phyloP scores from a whole-genome alignment of 2,888 invertebrate species.

The Linnaemya tessellans region DNA sequence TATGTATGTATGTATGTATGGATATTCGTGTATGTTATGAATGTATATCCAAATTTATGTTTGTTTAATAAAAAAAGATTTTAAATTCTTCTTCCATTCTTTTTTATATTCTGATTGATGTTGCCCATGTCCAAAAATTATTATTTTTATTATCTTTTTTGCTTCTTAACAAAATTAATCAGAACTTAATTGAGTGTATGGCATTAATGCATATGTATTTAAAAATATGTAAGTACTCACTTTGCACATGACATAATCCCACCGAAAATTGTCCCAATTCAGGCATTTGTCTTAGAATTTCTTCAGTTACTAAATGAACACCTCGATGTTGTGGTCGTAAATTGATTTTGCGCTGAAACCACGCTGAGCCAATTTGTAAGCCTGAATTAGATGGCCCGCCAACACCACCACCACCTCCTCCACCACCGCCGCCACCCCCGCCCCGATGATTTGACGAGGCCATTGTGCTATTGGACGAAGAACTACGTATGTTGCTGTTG shows the following conservation, averaged over 20 bases:
- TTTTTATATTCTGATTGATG: not conserved
- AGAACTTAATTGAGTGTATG: not conserved
- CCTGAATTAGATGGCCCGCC: constrained; percentile 85
- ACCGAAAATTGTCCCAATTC: constrained; percentile 97
- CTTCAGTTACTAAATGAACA: constrained; percentile 98
- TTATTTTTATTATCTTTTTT: not conserved
- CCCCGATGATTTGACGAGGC: constrained; percentile 84
- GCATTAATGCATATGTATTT: not conserved
- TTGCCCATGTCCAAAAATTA: not conserved
- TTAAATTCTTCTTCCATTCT: not conserved
- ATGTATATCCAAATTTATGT: not conserved
- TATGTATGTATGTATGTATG: not conserved
- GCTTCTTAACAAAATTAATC: not conserved
- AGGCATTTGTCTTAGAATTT: constrained; percentile 96
- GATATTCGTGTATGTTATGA: not conserved
- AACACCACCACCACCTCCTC: constrained; percentile 74
- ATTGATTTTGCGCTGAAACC: constrained; percentile 99
- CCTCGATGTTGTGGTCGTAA: constrained; percentile 97
- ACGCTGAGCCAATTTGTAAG: constrained; percentile 97
- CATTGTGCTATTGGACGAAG: constrained; percentile 84
- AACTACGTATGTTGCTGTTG: constrained; percentile 83
- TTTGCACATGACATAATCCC: constrained; percentile 98
- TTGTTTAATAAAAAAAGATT: constrained; percentile 20
- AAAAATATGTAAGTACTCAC: constrained; percentile 86
- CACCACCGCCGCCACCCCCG: constrained; percentile 77